These are phyloP conservation scores for Philypnodon macrostomus DNA, from an alignment of 2,797 vertebrate genomes.

Conservation along the genomic window DNA sequence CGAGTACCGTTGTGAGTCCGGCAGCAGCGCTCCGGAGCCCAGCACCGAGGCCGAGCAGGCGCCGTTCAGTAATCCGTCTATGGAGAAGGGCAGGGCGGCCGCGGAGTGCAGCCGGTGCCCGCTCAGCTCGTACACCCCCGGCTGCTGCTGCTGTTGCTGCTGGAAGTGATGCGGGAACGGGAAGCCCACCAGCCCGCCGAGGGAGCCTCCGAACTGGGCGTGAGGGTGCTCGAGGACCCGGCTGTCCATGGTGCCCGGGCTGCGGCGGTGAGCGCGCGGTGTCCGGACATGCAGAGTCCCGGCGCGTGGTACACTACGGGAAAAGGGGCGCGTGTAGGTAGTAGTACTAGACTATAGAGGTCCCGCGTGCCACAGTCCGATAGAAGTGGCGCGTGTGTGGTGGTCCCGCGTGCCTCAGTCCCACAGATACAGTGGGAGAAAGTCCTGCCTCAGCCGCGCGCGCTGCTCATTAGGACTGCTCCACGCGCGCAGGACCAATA, in stretches of 20 bases:
- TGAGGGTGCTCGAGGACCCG: slow-evolving; percentile 96
- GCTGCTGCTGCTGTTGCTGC: slow-evolving; percentile 91
- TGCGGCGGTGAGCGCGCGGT: slow-evolving; percentile 55
- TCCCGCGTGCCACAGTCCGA: neutral
- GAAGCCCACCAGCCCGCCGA: slow-evolving; percentile 93
- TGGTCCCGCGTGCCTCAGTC: neutral
- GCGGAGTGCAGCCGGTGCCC: slow-evolving; percentile 90
- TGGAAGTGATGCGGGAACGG: slow-evolving; percentile 78
- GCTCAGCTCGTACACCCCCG: slow-evolving; percentile 92
- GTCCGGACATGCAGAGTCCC: slow-evolving; percentile 63
- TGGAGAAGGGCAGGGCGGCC: slow-evolving; percentile 90
- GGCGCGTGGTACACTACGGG: too few relatives aligned
- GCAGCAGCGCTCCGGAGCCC: slow-evolving; percentile 83
- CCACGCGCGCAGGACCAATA: slow-evolving; percentile 92
- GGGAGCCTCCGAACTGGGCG: slow-evolving; percentile 91
- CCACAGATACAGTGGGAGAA: neutral
- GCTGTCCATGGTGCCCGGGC: slow-evolving; percentile 92
- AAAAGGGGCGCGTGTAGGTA: slow-evolving; percentile 20
- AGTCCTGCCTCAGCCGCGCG: slow-evolving; percentile 4
- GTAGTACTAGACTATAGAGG: too few relatives aligned
- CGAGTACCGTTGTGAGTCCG: slow-evolving; percentile 86
- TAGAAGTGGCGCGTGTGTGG: neutral
- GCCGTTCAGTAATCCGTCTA: slow-evolving; percentile 96
- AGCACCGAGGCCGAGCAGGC: slow-evolving; percentile 92
- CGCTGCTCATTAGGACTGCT: slow-evolving; percentile 68